These are phyloP conservation scores for Linepithema humile DNA, from an alignment of 1,140 invertebrate genomes.

Conservation along the genomic window DNA sequence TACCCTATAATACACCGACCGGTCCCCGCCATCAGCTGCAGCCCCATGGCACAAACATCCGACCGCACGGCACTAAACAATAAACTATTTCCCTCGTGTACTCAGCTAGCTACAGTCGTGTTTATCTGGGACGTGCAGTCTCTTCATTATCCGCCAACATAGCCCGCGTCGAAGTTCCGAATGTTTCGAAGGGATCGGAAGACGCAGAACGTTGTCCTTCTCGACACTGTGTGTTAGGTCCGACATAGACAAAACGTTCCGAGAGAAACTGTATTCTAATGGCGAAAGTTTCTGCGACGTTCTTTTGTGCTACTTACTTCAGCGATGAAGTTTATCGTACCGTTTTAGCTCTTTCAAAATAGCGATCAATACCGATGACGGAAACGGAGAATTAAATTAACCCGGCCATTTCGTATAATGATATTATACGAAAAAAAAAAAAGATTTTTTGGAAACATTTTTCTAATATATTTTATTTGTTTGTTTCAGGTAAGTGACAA, in stretches of 20 bases:
- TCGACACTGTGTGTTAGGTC: slow-evolving; percentile 12
- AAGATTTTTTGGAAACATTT: background rate
- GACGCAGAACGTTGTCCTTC: slow-evolving; percentile 41
- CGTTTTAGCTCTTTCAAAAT: background rate
- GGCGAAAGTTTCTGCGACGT: slow-evolving; percentile 22
- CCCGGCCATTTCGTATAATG: too few relatives aligned
- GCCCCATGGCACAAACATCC: slow-evolving; percentile 57
- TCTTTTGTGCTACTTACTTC: background rate
- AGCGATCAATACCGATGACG: background rate
- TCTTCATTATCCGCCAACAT: slow-evolving; percentile 76
- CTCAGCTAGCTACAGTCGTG: slow-evolving; percentile 63
- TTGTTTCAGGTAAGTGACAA: slow-evolving; percentile 65
- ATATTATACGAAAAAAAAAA: background rate
- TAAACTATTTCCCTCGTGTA: slow-evolving; percentile 74
- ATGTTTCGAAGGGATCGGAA: slow-evolving; percentile 58
- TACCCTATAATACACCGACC: slow-evolving; percentile 57
- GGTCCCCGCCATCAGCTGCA: slow-evolving; percentile 46
- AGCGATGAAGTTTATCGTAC: background rate
- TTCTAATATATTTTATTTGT: slow-evolving; percentile 1
- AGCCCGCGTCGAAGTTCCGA: slow-evolving; percentile 70
- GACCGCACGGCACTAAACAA: slow-evolving; percentile 69
- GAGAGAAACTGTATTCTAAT: slow-evolving; percentile 39
- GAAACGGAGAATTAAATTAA: background rate
- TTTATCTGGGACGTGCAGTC: slow-evolving; percentile 75
- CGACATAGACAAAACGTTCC: slow-evolving; percentile 37